These are phyloP conservation scores for Anolis carolinensis DNA, from an alignment of 2,113 vertebrate species.

Conservation along the genomic window DNA sequence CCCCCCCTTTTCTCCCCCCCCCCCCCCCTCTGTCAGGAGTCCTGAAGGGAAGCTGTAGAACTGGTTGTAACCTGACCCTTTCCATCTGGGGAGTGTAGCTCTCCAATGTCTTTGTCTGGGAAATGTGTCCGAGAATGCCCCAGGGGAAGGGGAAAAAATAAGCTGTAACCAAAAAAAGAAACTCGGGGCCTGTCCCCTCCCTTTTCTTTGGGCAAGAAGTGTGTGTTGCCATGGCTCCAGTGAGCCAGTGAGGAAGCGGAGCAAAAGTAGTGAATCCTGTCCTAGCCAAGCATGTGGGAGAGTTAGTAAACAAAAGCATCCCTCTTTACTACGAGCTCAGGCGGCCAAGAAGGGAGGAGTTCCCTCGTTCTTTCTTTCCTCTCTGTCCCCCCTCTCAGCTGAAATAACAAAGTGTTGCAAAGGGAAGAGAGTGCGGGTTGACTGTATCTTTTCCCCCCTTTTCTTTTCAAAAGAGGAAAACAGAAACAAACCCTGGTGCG, in stretches of 20 bases:
- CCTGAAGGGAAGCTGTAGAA: constrained; percentile 71
- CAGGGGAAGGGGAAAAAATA: neutral
- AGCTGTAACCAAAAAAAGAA: neutral
- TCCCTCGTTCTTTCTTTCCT: constrained; percentile 55
- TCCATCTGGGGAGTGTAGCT: constrained; percentile 65
- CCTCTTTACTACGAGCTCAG: constrained; percentile 55
- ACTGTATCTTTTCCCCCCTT: constrained; percentile 16
- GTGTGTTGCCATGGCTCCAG: constrained; percentile 36
- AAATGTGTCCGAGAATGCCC: constrained; percentile 49
- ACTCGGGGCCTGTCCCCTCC: neutral
- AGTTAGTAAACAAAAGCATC: constrained; percentile 76
- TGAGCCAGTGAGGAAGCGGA: constrained; percentile 33
- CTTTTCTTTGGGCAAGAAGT: neutral
- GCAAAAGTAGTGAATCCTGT: constrained; percentile 43
- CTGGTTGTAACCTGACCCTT: constrained; percentile 80
- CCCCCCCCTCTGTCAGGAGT: constrained; percentile 15
- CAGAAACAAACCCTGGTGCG: neutral
- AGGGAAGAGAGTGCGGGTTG: constrained; percentile 13
- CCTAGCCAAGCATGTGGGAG: constrained; percentile 67
- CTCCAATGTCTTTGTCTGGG: constrained; percentile 62
- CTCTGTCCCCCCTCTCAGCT: constrained; percentile 53
- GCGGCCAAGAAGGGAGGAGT: constrained; percentile 68
- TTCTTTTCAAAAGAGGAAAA: neutral
- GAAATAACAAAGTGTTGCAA: constrained; percentile 62
- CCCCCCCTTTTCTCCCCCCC: too few species aligned